These are phyloP conservation scores for Madoqua kirkii DNA, from an alignment of 2,113 vertebrate species.

Conservation along the genomic window DNA sequence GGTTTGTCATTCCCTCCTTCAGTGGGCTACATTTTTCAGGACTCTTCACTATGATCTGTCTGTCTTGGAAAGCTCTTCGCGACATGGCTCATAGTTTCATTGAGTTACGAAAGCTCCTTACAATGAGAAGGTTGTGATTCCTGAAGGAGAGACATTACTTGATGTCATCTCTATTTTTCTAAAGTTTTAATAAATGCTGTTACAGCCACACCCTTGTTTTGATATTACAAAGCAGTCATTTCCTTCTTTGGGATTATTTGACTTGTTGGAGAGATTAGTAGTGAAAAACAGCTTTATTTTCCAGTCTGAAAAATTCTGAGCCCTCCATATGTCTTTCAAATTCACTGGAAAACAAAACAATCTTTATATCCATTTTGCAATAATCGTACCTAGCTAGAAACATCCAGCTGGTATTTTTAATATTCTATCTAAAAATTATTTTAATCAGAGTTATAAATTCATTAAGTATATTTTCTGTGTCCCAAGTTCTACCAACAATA, in stretches of 20 bases:
- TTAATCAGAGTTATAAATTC: neutral
- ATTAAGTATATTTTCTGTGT: neutral
- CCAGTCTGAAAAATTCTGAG: neutral
- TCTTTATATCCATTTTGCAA: neutral
- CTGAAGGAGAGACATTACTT: neutral
- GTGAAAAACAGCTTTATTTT: slow-evolving; percentile 9
- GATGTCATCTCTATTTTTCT: neutral
- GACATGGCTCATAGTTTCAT: neutral
- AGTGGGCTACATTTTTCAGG: neutral
- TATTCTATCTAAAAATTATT: neutral
- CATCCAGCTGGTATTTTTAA: neutral
- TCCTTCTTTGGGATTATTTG: neutral
- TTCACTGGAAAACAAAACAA: slow-evolving; percentile 16
- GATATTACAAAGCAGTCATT: neutral
- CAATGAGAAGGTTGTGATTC: neutral
- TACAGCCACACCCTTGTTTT: neutral
- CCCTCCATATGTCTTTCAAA: neutral
- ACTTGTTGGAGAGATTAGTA: neutral
- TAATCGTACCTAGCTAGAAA: slow-evolving; percentile 1
- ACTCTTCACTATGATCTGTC: neutral
- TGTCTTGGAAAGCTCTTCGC: neutral
- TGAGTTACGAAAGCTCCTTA: neutral
- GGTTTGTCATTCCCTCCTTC: neutral
- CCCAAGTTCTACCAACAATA: neutral
- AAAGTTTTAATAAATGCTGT: neutral